Base-by-base conservation (phyloP, 1,140 invertebrate genomes). In the Drosophila nikananu region DNA sequence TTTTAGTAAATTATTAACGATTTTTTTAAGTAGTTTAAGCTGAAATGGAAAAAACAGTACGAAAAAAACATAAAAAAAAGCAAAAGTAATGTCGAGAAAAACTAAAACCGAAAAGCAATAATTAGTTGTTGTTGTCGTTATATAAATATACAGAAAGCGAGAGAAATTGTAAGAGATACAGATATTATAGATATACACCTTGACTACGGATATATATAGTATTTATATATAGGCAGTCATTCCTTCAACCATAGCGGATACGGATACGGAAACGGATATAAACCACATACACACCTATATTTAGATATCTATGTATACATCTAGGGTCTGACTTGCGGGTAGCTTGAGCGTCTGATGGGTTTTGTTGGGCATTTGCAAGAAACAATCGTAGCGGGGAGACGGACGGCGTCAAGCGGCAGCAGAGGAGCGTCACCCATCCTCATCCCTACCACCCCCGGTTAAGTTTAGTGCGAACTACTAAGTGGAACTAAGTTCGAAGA, bases 51-150 rank as follows among this genome's bases (percentile, higher is more conserved):
- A 46, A 42, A 35, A n/a, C 4, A 55, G 1, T n/a, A 57, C 9
- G 68, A 71, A 42, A 63, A 65, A 61, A 63, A 46, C 49, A 42
- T 58, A 62, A 46, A 59, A 52, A 66, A 83, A 70, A 62, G 65
- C 30, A 86, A 70, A 39, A 54, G 49, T 39, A 66, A 71, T 71
- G 70, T 87, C 81, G 81, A 83, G 80, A 87, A 75, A 86, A 84
- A n/a, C n/a, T n/a, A 87, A 86, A 89, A 89, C 86, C 79, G 81
- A 90, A 89, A 90, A 89, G 86, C 86, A 89, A 89, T 89, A 89
- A 89, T 89, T 89, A 89, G 78, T 89, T 89, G 84, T 87, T 87
- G 84, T 89, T 89, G 84, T 89, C 84, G 84, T 89, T 89, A 89
- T 87, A 57, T 73, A 75, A 62, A 89, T 81, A 87, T 89, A 89